Conservation (phyloP, 2,888 invertebrate genomes). For the Nezara viridula region DNA sequence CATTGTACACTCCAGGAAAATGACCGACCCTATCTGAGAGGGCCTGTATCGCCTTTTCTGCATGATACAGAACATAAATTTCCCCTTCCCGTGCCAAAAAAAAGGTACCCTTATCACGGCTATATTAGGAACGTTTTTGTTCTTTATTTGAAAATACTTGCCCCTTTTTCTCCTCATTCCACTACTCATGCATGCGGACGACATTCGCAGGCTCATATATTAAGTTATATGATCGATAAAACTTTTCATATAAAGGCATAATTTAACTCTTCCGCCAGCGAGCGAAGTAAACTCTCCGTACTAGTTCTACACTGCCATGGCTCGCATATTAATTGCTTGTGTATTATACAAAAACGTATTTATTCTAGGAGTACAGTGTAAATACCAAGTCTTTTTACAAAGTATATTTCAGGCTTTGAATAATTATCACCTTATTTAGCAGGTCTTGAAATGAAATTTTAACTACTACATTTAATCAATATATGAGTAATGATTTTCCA, state of each 20-base stretch:
- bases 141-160: slow-evolving; percentile 29
- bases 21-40: background rate
- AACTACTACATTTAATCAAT: too few species aligned
- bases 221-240: background rate
- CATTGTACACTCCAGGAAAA: slow-evolving; percentile 25
- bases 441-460: too few species aligned
- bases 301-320: background rate
- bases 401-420: too few species aligned
- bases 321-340: background rate
- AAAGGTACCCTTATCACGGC: slow-evolving; percentile 5
- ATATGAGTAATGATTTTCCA: too few species aligned
- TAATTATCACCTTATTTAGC: too few species aligned
- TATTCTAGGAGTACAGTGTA: background rate
- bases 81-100: background rate
- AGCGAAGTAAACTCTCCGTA: background rate
- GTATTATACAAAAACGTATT: background rate
- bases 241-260: slow-evolving; percentile 20
- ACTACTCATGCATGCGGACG: background rate
- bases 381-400: background rate
- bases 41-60: slow-evolving; percentile 21
- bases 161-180: background rate
- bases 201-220: background rate
- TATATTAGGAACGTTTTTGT: slow-evolving; percentile 35
- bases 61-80: slow-evolving; percentile 27
- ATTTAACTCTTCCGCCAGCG: background rate